phyloP scores from a whole-genome alignment of 2,797 vertebrate genomes.

The Sandelia bainsii region DNA sequence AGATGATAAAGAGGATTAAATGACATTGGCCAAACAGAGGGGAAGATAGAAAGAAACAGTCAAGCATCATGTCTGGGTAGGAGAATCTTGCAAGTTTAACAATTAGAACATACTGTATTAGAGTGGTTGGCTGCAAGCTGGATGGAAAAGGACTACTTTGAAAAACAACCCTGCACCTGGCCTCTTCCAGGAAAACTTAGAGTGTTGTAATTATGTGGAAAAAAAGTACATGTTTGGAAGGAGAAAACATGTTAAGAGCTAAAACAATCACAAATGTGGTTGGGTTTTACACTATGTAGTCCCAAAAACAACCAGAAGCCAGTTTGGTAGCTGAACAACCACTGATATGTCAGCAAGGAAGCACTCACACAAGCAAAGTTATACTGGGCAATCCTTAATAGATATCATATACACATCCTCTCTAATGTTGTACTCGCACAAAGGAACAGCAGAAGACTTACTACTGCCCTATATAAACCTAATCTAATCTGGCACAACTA shows the following conservation, averaged over 20 bases:
- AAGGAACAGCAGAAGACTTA: not conserved
- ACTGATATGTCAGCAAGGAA: not conserved
- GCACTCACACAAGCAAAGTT: not conserved
- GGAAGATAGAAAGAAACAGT: slow-evolving; percentile 62
- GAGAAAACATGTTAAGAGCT: not conserved
- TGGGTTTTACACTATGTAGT: not conserved
- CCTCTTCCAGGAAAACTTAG: slow-evolving; percentile 11
- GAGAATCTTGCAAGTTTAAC: slow-evolving; percentile 2
- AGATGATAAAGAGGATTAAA: slow-evolving; percentile 85
- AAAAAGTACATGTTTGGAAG: slow-evolving; percentile 13
- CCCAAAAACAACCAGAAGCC: not conserved
- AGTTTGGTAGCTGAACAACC: not conserved
- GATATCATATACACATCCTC: not conserved
- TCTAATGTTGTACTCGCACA: not conserved
- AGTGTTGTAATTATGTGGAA: slow-evolving; percentile 8
- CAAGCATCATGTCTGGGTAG: not conserved
- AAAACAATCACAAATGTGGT: not conserved
- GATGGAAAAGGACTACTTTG: slow-evolving; percentile 9
- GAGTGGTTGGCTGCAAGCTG: not conserved
- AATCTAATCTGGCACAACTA: not conserved
- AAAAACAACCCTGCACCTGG: slow-evolving; percentile 20
- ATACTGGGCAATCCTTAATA: not conserved
- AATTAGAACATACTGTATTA: not conserved
- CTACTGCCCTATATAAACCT: not conserved
- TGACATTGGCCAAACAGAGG: slow-evolving; percentile 58